These are phyloP conservation scores for Polymixis flavicincta DNA, from an alignment of 2,888 invertebrate genomes.

Conservation along the genomic window DNA sequence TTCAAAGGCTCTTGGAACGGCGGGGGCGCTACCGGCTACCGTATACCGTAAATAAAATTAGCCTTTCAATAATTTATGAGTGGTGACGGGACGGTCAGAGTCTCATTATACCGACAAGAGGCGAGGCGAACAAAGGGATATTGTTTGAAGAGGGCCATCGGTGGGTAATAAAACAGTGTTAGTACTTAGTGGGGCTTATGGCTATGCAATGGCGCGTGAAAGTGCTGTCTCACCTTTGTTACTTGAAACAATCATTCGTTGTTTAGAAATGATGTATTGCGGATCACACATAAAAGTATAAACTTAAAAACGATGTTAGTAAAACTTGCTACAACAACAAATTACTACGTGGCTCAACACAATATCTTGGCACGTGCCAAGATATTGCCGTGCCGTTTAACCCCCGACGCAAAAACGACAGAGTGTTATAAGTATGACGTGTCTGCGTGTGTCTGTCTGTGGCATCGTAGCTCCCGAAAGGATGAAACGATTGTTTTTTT, in stretches of 20 bases:
- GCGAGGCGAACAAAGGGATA: conserved; percentile 75
- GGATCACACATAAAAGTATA: too few relatives aligned
- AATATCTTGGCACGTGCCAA: too few relatives aligned
- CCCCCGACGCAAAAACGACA: too few relatives aligned
- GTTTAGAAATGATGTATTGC: conserved; percentile 11
- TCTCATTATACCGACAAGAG: conserved; percentile 73
- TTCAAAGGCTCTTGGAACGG: conserved; percentile 35
- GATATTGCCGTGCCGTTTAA: too few relatives aligned
- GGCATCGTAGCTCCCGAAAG: too few relatives aligned
- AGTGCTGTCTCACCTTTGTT: conserved; percentile 27
- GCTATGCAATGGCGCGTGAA: conserved; percentile 43
- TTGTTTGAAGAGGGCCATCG: conserved; percentile 72
- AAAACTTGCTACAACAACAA: too few relatives aligned
- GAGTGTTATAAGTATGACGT: too few relatives aligned
- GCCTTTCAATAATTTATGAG: conserved; percentile 72
- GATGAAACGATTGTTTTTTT: too few relatives aligned
- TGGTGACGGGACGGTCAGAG: conserved; percentile 65
- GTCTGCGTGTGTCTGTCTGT: too few relatives aligned
- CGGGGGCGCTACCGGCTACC: conserved; percentile 26
- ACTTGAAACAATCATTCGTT: conserved; percentile 31
- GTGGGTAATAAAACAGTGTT: conserved; percentile 54
- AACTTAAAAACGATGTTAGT: too few relatives aligned
- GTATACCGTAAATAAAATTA: conserved; percentile 62
- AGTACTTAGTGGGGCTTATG: conserved; percentile 44
- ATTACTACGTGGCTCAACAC: too few relatives aligned